Percentiles rank a stretch among this genome's conserved stretches.
Conservation (phyloP, 2,888 invertebrate species). For the Pristionchus fissidentatus region DNA sequence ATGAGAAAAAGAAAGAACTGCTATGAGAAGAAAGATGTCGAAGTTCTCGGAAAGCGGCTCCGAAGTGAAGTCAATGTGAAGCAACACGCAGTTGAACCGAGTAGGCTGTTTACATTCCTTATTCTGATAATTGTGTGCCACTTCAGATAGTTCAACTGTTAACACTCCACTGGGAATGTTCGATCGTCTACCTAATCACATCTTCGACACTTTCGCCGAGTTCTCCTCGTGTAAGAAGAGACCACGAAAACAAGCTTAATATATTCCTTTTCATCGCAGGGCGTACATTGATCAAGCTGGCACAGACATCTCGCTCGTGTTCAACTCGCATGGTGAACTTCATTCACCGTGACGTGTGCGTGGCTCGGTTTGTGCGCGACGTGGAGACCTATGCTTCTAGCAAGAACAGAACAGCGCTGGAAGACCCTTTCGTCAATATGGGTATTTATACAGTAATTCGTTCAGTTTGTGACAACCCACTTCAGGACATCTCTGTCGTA, state of each 20-base stretch:
- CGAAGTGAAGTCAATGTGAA: conserved; percentile 19
- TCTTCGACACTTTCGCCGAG: conserved; percentile 39
- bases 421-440: not conserved
- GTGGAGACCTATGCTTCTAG: not conserved
- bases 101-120: not conserved
- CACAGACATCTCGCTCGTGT: conserved; percentile 4
- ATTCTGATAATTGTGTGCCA: not conserved
- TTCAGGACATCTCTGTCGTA: not conserved
- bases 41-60: conserved; percentile 22
- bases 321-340: not conserved
- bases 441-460: not conserved
- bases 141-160: not conserved
- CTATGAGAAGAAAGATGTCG: conserved; percentile 8
- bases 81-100: not conserved
- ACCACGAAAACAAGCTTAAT: too few species aligned
- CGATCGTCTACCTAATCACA: conserved; percentile 5
- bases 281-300: not conserved
- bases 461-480: too few species aligned
- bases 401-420: not conserved
- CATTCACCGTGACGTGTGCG: not conserved
- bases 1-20: conserved; percentile 29
- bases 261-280: conserved; percentile 16
- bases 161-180: conserved; percentile 19
- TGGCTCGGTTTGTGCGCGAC: not conserved
- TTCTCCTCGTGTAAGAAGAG: not conserved